These are phyloP conservation scores for Drosophila malerkotliana DNA, from an alignment of 1,140 invertebrate genomes.

Conservation along the genomic window DNA sequence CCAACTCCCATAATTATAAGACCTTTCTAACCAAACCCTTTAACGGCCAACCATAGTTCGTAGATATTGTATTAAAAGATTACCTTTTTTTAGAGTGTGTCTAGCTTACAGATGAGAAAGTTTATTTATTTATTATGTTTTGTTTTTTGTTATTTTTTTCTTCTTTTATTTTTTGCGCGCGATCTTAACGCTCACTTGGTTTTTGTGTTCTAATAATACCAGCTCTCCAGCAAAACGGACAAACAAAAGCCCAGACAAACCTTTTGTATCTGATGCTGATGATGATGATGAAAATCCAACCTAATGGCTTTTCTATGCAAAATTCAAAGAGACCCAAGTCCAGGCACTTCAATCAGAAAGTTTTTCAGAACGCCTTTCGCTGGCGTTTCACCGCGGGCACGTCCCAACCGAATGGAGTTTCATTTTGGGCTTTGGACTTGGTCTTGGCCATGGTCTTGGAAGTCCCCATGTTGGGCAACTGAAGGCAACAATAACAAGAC, in stretches of 20 bases:
- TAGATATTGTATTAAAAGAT: background rate
- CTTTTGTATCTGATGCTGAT: constrained; percentile 56
- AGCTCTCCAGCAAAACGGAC: constrained; percentile 18
- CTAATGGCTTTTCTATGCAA: constrained; percentile 78
- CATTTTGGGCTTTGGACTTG: constrained; percentile 13
- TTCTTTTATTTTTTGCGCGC: constrained; percentile 41
- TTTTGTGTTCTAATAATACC: constrained; percentile 80
- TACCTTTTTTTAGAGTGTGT: constrained; percentile 20
- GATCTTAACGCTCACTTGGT: constrained; percentile 80
- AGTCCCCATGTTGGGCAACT: constrained; percentile 68
- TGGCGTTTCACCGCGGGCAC: constrained; percentile 15
- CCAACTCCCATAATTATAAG: background rate
- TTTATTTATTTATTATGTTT: constrained; percentile 57
- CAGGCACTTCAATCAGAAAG: constrained; percentile 75
- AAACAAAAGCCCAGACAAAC: constrained; percentile 53
- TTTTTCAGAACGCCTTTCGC: constrained; percentile 56
- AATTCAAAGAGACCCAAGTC: constrained; percentile 42
- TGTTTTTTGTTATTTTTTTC: constrained; percentile 21
- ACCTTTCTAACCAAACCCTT: background rate
- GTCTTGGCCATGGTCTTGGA: constrained; percentile 8
- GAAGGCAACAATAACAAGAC: constrained; percentile 31
- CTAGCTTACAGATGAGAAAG: constrained; percentile 62
- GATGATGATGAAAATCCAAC: constrained; percentile 45
- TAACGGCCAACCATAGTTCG: background rate
- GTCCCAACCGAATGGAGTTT: constrained; percentile 26